These are phyloP conservation scores for Trichacis sp. DNA, from an alignment of 2,888 invertebrate species.

Conservation along the genomic window DNA sequence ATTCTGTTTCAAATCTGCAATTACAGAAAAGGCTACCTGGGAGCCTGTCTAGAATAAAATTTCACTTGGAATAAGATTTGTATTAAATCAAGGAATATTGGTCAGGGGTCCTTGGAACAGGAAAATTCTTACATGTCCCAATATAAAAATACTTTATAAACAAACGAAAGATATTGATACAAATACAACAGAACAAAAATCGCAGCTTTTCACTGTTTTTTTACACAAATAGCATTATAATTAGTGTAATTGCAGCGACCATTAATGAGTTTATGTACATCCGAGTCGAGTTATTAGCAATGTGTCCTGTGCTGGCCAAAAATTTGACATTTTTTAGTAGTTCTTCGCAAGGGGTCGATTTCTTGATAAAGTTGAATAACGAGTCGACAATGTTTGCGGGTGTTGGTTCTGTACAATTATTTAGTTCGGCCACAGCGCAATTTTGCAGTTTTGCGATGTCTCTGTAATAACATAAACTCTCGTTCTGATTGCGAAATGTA, in stretches of 20 bases:
- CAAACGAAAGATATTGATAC: too few relatives aligned
- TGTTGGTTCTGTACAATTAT: constrained; percentile 79
- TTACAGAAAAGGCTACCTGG: too few relatives aligned
- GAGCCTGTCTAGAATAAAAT: too few relatives aligned
- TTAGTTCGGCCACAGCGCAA: constrained; percentile 75
- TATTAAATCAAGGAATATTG: too few relatives aligned
- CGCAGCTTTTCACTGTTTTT: background rate
- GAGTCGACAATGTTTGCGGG: constrained; percentile 85
- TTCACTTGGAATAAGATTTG: too few relatives aligned
- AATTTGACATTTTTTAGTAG: constrained; percentile 18
- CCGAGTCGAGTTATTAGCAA: background rate
- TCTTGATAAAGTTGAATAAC: constrained; percentile 79
- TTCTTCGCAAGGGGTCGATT: constrained; percentile 74
- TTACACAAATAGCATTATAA: background rate
- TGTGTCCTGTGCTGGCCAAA: constrained; percentile 4
- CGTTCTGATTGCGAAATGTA: too few relatives aligned
- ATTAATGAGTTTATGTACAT: background rate
- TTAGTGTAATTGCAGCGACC: too few relatives aligned
- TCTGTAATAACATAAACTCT: constrained; percentile 59
- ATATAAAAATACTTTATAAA: too few relatives aligned
- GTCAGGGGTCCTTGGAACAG: too few relatives aligned
- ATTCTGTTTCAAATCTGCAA: too few relatives aligned
- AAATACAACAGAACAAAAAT: too few relatives aligned
- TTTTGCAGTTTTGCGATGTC: constrained; percentile 72
- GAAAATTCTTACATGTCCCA: too few relatives aligned